Evolutionary conservation across 2,797 vertebrate genomes (phyloP).

Genomic region (Prunella strophiata): DNA sequence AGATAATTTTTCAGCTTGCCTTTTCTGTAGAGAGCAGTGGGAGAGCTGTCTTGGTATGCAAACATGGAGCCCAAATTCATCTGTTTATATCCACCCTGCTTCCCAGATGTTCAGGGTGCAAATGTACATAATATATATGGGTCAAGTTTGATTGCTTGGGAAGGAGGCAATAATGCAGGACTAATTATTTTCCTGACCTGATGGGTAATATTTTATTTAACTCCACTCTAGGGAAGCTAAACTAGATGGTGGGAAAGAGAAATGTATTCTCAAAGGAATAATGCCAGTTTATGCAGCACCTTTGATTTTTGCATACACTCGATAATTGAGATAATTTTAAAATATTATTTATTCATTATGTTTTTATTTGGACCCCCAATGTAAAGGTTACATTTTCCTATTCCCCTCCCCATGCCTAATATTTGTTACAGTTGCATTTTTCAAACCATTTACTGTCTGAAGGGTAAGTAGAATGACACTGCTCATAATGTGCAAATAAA

Average conservation of each 20-base stretch:
- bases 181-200: conserved; percentile 83
- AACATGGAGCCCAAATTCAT: background rate
- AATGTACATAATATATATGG: conserved; percentile 83
- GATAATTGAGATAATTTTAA: conserved; percentile 69
- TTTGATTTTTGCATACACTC: conserved; percentile 65
- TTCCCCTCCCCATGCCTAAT: conserved; percentile 40
- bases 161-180: conserved; percentile 76
- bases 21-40: background rate
- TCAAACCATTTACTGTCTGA: conserved; percentile 74
- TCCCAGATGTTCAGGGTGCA: conserved; percentile 65
- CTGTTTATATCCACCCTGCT: background rate
- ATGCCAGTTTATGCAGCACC: conserved; percentile 63
- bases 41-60: background rate
- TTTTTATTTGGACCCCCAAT: conserved; percentile 60
- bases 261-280: conserved; percentile 60
- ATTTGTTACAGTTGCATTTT: conserved; percentile 76
- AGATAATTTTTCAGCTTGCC: background rate
- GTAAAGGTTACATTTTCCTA: conserved; percentile 49
- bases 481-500: conserved; percentile 77
- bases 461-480: conserved; percentile 76
- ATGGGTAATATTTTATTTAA: conserved; percentile 81
- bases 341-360: conserved; percentile 75
- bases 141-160: conserved; percentile 78
- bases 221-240: conserved; percentile 65
- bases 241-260: conserved; percentile 63